phyloP scores from a whole-genome alignment of 2,888 invertebrate species.

The Dusona sp. region DNA sequence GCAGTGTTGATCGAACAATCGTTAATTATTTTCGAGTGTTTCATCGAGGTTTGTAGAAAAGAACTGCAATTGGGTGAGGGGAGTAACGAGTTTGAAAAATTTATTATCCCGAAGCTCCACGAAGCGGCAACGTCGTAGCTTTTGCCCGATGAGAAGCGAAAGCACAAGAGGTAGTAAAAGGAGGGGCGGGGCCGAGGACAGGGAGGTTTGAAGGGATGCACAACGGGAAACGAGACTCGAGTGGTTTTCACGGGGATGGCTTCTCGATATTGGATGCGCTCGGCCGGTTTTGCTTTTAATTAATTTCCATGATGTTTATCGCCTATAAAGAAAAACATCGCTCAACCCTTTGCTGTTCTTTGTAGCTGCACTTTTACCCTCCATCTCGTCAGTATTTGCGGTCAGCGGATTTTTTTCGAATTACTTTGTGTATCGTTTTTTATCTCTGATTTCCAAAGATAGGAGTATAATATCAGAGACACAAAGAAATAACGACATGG shows the following conservation, averaged over 20 bases:
- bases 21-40: conserved; percentile 65
- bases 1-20: conserved; percentile 50
- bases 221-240: conserved; percentile 56
- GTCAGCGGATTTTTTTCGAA: conserved; percentile 2
- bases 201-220: conserved; percentile 36
- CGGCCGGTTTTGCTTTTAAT: conserved; percentile 67
- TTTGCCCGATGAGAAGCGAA: conserved; percentile 35
- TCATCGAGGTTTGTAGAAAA: conserved; percentile 24
- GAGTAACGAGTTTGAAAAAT: conserved; percentile 59
- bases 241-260: conserved; percentile 66
- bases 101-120: conserved; percentile 53
- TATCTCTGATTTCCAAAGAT: background rate
- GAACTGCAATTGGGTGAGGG: background rate
- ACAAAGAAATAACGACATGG: background rate
- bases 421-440: background rate
- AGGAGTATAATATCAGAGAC: background rate
- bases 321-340: conserved; percentile 66
- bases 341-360: conserved; percentile 26
- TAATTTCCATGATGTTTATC: conserved; percentile 70
- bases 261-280: conserved; percentile 70
- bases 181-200: background rate
- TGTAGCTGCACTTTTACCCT: conserved; percentile 22
- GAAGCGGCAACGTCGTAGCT: conserved; percentile 54
- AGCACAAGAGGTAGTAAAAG: background rate
- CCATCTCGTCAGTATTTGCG: background rate